A percentile compares a stretch with the other conserved stretches of the same genome.
Evolutionary conservation across 2,797 vertebrate genomes (phyloP).

Genomic region (Aythya fuligula): DNA sequence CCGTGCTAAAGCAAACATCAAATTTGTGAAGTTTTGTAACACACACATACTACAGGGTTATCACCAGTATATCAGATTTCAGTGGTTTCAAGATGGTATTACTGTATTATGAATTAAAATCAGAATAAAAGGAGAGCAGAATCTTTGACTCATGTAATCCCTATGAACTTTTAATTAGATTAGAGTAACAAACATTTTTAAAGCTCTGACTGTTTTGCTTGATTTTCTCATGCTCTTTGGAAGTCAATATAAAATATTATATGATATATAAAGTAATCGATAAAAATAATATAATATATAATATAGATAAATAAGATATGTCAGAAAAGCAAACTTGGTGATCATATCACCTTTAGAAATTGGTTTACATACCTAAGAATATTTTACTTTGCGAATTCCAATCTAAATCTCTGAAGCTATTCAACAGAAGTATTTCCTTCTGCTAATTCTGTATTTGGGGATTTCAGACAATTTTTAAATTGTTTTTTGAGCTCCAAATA

Average conservation of each 20-base stretch:
- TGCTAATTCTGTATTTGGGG: not conserved
- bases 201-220: not conserved
- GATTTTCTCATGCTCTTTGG: not conserved
- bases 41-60: not conserved
- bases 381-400: not conserved
- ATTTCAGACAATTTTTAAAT: not conserved
- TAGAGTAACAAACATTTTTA: not conserved
- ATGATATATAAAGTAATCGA: not conserved
- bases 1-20: not conserved
- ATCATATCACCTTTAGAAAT: not conserved
- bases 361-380: not conserved
- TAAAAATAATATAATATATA: not conserved
- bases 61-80: not conserved
- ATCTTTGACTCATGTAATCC: not conserved
- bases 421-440: not conserved
- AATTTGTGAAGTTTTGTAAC: not conserved
- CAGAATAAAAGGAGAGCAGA: not conserved
- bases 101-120: slow-evolving; percentile 37
- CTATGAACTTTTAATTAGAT: not conserved
- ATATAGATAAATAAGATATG: not conserved
- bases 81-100: not conserved
- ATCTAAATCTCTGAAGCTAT: not conserved
- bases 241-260: not conserved
- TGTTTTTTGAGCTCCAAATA: not conserved
- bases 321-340: not conserved